Evolutionary conservation across 2,113 vertebrate genomes (phyloP).

Genomic region (Tragelaphus strepsiceros): DNA sequence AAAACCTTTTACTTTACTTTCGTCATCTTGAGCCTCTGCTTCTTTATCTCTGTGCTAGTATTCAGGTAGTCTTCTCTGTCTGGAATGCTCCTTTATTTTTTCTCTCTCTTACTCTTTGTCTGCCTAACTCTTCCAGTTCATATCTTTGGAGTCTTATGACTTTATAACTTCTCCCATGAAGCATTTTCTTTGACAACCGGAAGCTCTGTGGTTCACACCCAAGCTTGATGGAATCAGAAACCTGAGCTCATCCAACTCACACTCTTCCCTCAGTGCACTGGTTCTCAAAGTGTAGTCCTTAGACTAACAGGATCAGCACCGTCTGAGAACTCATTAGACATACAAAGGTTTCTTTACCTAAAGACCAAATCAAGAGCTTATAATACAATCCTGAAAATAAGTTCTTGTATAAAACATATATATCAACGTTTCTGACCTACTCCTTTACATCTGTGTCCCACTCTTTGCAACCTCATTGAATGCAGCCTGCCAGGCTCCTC

Average conservation of each 20-base stretch:
- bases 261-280: not conserved
- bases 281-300: not conserved
- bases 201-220: not conserved
- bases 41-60: not conserved
- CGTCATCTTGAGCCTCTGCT: not conserved
- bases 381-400: not conserved
- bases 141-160: not conserved
- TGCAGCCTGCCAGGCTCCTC: not conserved
- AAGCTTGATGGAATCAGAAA: not conserved
- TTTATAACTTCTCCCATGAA: not conserved
- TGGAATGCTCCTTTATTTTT: not conserved
- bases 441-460: not conserved
- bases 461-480: not conserved
- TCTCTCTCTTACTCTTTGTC: not conserved
- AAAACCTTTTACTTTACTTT: not conserved
- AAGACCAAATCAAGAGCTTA: not conserved
- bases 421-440: not conserved
- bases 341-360: not conserved
- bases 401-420: not conserved
- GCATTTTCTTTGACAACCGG: not conserved
- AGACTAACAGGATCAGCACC: not conserved
- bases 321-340: not conserved
- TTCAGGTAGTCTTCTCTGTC: not conserved
- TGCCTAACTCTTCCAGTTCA: not conserved
- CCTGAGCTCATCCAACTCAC: not conserved